These are phyloP conservation scores for Oncorhynchus kisutch DNA, from an alignment of 2,113 vertebrate species.

Conservation along the genomic window DNA sequence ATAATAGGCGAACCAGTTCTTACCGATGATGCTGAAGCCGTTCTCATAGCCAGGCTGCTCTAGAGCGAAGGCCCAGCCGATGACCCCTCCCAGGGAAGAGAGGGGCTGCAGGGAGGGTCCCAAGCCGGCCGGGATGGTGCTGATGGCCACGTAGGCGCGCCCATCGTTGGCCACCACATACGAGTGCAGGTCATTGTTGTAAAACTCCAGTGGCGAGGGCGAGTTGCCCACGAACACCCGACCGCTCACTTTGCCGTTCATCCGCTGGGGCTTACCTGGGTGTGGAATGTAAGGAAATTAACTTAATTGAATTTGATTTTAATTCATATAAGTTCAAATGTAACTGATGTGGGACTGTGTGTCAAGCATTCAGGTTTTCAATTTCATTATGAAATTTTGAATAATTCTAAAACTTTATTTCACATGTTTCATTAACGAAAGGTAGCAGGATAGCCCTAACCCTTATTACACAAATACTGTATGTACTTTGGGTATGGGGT, in stretches of 20 bases:
- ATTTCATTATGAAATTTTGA: too few species aligned
- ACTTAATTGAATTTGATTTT: too few species aligned
- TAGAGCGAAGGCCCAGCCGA: constrained; percentile 95
- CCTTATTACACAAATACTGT: too few species aligned
- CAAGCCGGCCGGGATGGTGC: constrained; percentile 77
- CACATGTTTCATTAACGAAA: too few species aligned
- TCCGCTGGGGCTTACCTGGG: constrained; percentile 88
- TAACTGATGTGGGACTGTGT: too few species aligned
- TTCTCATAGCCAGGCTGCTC: constrained; percentile 86
- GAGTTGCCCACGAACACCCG: constrained; percentile 80
- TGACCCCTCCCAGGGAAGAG: constrained; percentile 84
- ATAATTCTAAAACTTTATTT: too few species aligned
- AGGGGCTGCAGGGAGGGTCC: constrained; percentile 87
- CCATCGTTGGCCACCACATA: constrained; percentile 93
- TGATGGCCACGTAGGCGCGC: constrained; percentile 90
- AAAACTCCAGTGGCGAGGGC: constrained; percentile 65
- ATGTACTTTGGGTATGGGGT: not conserved
- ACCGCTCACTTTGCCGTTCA: constrained; percentile 90
- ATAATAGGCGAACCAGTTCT: constrained; percentile 21
- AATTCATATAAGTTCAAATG: too few species aligned
- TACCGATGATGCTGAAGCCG: constrained; percentile 90
- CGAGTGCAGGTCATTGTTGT: constrained; percentile 87
- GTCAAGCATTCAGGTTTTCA: too few species aligned
- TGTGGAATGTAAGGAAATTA: too few species aligned
- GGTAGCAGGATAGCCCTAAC: too few species aligned